Evolutionary conservation across 2,113 vertebrate genomes (phyloP).

Genomic region (Mirounga angustirostris): DNA sequence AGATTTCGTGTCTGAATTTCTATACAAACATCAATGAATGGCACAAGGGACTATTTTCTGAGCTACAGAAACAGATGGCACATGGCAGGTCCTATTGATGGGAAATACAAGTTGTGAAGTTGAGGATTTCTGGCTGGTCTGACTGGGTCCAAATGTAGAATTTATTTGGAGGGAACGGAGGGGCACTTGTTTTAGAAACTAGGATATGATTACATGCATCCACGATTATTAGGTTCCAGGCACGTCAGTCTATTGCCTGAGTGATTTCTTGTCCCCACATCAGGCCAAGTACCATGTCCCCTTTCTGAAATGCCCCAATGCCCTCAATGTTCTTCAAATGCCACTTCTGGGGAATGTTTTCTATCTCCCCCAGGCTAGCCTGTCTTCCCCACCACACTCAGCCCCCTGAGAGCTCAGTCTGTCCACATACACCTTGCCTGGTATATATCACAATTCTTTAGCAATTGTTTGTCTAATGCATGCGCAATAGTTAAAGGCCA

Average conservation of each 20-base stretch:
- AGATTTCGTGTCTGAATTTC: not conserved
- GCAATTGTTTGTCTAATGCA: too few relatives aligned
- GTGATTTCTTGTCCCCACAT: too few relatives aligned
- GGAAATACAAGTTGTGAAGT: not conserved
- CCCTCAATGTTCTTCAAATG: not conserved
- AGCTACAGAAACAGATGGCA: rapidly evolving
- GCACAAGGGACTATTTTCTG: not conserved
- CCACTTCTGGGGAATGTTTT: not conserved
- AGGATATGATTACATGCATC: rapidly evolving
- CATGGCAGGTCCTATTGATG: rapidly evolving
- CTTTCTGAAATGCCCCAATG: not conserved
- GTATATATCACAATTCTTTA: too few relatives aligned
- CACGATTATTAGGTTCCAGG: too few relatives aligned
- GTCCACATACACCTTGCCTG: not conserved
- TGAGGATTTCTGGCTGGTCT: not conserved
- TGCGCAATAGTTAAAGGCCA: too few relatives aligned
- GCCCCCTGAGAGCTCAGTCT: too few relatives aligned
- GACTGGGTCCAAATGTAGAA: not conserved
- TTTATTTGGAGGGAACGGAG: rapidly evolving
- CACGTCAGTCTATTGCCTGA: rapidly evolving
- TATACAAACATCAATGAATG: not conserved
- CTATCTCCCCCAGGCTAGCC: rapidly evolving
- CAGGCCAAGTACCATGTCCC: rapidly evolving
- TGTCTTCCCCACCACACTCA: not conserved
- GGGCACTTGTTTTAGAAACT: not conserved